These are phyloP conservation scores for Sarcophaga subvicina DNA, from an alignment of 2,888 invertebrate genomes.

Conservation along the genomic window DNA sequence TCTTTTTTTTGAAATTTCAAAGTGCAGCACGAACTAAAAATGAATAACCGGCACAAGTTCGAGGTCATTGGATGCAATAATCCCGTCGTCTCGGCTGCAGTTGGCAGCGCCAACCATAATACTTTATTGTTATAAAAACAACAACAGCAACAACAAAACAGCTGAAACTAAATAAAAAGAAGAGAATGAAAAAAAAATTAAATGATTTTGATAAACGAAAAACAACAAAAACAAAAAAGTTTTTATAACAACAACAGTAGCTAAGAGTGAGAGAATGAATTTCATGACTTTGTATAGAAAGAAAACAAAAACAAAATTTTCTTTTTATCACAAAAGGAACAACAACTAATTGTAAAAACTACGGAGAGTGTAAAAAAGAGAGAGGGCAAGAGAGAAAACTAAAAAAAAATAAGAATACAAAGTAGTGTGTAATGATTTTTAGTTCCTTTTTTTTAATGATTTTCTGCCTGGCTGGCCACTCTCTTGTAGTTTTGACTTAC, in stretches of 20 bases:
- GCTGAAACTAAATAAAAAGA: slow-evolving; percentile 30
- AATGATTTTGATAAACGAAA: not conserved
- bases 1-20: not conserved
- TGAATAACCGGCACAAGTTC: slow-evolving; percentile 73
- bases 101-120: slow-evolving; percentile 24
- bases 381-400: not conserved
- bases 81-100: slow-evolving; percentile 40
- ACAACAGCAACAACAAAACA: slow-evolving; percentile 23
- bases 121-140: not conserved
- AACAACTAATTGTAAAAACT: slow-evolving; percentile 44
- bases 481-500: slow-evolving; percentile 63
- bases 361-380: slow-evolving; percentile 23
- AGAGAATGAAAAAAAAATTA: not conserved
- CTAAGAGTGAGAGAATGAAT: too few species aligned
- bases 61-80: slow-evolving; percentile 77
- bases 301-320: not conserved
- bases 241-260: too few species aligned
- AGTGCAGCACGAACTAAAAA: slow-evolving; percentile 65
- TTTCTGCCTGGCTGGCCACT: slow-evolving; percentile 16
- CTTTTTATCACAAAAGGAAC: slow-evolving; percentile 2
- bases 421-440: not conserved
- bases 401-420: not conserved
- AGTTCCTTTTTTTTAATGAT: not conserved
- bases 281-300: not conserved
- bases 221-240: not conserved